Percentiles rank a stretch among this genome's conserved stretches.
These are phyloP conservation scores for Danio jaintianensis DNA, from an alignment of 2,797 vertebrate species.

Conservation along the genomic window DNA sequence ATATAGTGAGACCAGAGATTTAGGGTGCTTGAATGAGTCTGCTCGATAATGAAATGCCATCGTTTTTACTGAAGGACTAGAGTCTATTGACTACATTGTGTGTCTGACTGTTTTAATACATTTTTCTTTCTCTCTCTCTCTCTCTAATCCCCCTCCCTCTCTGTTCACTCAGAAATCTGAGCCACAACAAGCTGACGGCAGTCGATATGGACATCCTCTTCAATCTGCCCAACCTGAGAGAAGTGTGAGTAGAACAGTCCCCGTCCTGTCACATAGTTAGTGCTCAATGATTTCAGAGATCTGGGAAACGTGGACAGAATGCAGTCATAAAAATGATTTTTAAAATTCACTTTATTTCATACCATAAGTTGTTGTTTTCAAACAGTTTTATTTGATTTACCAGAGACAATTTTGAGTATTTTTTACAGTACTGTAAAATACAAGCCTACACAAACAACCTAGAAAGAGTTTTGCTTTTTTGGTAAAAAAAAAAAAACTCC, in stretches of 20 bases:
- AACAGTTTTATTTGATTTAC: too few relatives aligned
- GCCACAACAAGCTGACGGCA: slow-evolving; percentile 89
- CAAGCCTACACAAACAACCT: too few relatives aligned
- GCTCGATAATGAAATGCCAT: background rate
- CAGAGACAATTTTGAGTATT: too few relatives aligned
- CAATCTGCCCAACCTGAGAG: slow-evolving; percentile 85
- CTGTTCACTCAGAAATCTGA: slow-evolving; percentile 89
- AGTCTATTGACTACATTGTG: slow-evolving; percentile 3
- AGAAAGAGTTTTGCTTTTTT: too few relatives aligned
- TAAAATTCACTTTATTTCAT: too few relatives aligned
- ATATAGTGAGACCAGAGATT: background rate
- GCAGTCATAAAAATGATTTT: too few relatives aligned
- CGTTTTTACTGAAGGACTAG: background rate
- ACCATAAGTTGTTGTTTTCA: too few relatives aligned
- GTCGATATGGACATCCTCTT: slow-evolving; percentile 85
- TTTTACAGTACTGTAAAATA: too few relatives aligned
- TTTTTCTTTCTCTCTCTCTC: slow-evolving; percentile 7
- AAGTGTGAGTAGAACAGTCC: slow-evolving; percentile 88
- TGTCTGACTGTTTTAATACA: slow-evolving; percentile 30
- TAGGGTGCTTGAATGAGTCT: slow-evolving; percentile 5
- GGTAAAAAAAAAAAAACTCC: too few relatives aligned
- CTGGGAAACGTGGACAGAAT: too few relatives aligned
- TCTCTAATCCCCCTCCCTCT: slow-evolving; percentile 37
- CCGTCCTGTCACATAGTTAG: background rate
- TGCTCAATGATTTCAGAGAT: too few relatives aligned